Percentiles rank a stretch among this genome's conserved stretches.
Conservation (phyloP, 2,113 vertebrate species). For the Hylia prasina region DNA sequence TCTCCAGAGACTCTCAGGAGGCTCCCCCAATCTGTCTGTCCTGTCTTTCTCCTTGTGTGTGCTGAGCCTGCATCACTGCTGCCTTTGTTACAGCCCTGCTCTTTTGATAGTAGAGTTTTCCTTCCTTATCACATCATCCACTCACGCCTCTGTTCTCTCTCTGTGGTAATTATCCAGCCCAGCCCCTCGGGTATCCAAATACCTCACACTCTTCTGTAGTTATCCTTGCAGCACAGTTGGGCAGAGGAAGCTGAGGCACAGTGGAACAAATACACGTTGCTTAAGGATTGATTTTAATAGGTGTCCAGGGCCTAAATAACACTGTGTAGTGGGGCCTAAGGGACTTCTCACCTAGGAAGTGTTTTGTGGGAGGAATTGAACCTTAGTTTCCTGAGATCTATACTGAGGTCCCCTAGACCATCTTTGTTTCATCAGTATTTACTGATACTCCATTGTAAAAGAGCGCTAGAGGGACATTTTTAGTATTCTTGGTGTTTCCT, state of each 20-base stretch:
- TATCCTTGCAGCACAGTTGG: conserved; percentile 63
- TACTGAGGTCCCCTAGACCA: neutral
- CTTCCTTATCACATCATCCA: conserved; percentile 38
- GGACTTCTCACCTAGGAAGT: conserved; percentile 61
- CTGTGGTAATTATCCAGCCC: conserved; percentile 53
- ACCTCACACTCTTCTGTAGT: conserved; percentile 64
- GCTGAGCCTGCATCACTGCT: neutral
- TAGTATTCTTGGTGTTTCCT: neutral
- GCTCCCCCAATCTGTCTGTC: neutral
- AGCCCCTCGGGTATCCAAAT: neutral
- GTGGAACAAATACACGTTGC: conserved; percentile 30
- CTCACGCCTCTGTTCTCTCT: conserved; percentile 17
- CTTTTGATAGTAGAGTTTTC: neutral
- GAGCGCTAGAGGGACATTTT: neutral
- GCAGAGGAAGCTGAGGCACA: conserved; percentile 54
- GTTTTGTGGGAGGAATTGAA: conserved; percentile 36
- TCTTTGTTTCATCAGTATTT: conserved; percentile 11
- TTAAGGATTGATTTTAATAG: conserved; percentile 54
- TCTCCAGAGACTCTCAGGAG: neutral
- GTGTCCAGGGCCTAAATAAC: conserved; percentile 46
- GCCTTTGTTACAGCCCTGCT: neutral
- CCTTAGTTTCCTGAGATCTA: neutral
- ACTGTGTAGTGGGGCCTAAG: neutral
- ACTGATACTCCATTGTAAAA: neutral
- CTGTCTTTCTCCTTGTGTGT: conserved; percentile 7